These are phyloP conservation scores for Siphonodentalium dalli DNA, from an alignment of 2,888 invertebrate species.

Conservation along the genomic window DNA sequence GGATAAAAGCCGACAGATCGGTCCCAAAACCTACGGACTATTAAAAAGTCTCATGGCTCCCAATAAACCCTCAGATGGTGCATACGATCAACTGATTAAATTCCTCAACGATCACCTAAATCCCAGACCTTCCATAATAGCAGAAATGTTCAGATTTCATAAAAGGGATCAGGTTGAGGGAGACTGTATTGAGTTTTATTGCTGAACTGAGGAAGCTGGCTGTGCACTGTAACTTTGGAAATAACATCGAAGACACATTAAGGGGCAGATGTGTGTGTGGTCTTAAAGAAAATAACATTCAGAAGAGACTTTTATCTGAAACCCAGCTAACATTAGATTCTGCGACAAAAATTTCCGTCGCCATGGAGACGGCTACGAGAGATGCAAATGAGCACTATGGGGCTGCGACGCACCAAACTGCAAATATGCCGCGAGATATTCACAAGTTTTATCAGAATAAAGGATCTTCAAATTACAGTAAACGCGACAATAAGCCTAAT, in stretches of 20 bases:
- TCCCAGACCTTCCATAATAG: conserved; percentile 1
- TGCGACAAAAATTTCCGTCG: not conserved
- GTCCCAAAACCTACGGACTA: not conserved
- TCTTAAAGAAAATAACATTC: not conserved
- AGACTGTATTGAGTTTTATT: not conserved
- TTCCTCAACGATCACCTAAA: not conserved
- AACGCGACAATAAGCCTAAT: too few species aligned
- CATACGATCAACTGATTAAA: not conserved
- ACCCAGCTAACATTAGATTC: not conserved
- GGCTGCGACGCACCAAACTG: too few species aligned
- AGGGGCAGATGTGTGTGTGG: not conserved
- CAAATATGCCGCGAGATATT: too few species aligned
- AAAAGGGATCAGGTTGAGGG: not conserved
- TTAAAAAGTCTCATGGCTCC: conserved; percentile 2
- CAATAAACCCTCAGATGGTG: not conserved
- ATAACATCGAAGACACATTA: not conserved
- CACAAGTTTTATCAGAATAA: too few species aligned
- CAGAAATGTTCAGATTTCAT: not conserved
- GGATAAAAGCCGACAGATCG: too few species aligned
- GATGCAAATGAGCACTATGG: not conserved
- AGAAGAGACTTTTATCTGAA: not conserved
- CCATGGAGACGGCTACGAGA: not conserved
- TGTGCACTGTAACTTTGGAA: not conserved
- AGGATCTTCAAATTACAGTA: too few species aligned
- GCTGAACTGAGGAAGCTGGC: not conserved